A percentile compares a stretch with the other conserved stretches of the same genome.
phyloP scores from a whole-genome alignment of 2,888 invertebrate genomes.

The Ochropacha duplaris region DNA sequence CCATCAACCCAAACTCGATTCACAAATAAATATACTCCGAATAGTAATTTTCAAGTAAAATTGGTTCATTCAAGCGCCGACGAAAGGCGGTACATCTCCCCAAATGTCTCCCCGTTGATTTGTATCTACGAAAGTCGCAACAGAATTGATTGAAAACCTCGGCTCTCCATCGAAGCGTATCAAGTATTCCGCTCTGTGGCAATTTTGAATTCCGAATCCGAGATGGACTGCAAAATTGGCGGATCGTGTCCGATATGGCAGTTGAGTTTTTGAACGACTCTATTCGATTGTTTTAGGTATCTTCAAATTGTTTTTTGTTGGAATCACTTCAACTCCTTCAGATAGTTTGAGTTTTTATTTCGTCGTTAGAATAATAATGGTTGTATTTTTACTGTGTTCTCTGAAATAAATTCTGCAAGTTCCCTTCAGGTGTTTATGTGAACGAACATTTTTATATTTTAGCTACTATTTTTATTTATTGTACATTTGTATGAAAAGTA shows the following conservation, averaged over 20 bases:
- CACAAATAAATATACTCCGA: conserved; percentile 1
- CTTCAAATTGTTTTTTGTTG: not conserved
- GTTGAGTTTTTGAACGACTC: conserved; percentile 1
- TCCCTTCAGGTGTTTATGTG: too few relatives aligned
- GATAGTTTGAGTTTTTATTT: not conserved
- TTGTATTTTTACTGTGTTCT: not conserved
- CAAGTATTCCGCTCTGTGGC: conserved; percentile 29
- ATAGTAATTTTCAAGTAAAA: conserved; percentile 6
- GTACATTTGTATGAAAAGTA: too few relatives aligned
- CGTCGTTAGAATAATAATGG: not conserved
- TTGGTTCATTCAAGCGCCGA: not conserved
- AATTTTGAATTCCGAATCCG: conserved; percentile 41
- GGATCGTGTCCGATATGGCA: conserved; percentile 9
- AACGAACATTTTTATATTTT: too few relatives aligned
- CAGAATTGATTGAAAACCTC: conserved; percentile 47
- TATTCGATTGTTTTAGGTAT: not conserved
- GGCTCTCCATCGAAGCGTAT: conserved; percentile 24
- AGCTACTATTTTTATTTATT: too few relatives aligned
- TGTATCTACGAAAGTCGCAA: conserved; percentile 19
- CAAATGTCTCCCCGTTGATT: conserved; percentile 28
- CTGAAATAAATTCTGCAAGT: too few relatives aligned
- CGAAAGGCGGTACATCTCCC: conserved; percentile 2
- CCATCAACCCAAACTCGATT: not conserved
- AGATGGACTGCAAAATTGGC: conserved; percentile 25
- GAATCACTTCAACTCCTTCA: not conserved